phyloP scores from a whole-genome alignment of 1,140 invertebrate genomes.

The Neotoxoptera formosana region DNA sequence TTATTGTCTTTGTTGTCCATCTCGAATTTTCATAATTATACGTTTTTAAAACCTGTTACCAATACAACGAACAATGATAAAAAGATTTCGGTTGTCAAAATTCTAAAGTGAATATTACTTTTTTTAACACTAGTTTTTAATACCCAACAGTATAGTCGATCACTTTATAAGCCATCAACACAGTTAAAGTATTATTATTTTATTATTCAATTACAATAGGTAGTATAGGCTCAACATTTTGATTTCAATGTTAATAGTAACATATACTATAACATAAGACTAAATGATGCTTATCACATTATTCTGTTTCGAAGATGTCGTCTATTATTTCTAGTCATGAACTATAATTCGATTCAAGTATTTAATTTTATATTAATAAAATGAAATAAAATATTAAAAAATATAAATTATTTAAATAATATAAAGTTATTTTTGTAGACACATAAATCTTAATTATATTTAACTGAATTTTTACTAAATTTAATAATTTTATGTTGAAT shows the following conservation, averaged over 20 bases:
- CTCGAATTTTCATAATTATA: not conserved
- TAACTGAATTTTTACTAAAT: not conserved
- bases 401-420: not conserved
- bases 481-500: not conserved
- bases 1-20: not conserved
- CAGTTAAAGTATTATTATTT: not conserved
- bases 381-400: too few species aligned
- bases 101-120: not conserved
- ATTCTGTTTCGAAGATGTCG: too few species aligned
- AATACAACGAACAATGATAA: not conserved
- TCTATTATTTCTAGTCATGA: not conserved
- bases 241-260: not conserved
- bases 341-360: not conserved
- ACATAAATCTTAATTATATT: not conserved
- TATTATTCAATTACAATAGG: not conserved
- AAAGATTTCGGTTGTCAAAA: not conserved
- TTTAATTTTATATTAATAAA: not conserved
- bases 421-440: not conserved
- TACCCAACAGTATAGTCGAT: not conserved
- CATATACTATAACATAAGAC: too few species aligned
- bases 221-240: not conserved
- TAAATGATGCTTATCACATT: not conserved
- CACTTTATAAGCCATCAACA: not conserved
- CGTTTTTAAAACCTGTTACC: constrained; percentile 16
- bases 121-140: not conserved